phyloP scores from a whole-genome alignment of 2,888 invertebrate genomes.

The Lasioglossum calceatum region DNA sequence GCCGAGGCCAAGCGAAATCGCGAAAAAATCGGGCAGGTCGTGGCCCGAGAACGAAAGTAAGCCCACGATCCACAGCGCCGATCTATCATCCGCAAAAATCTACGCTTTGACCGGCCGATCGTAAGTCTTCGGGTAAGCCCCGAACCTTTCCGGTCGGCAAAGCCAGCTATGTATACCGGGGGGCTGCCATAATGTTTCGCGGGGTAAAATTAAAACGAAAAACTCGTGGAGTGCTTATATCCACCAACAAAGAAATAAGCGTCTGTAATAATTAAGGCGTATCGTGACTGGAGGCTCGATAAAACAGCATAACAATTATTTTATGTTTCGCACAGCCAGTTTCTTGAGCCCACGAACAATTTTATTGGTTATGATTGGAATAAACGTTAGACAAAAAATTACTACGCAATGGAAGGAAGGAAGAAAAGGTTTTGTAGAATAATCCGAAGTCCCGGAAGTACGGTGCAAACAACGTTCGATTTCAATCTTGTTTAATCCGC shows the following conservation, averaged over 20 bases:
- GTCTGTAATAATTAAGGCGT: too few species aligned
- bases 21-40: conserved; percentile 2
- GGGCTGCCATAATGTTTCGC: neutral
- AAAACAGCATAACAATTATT: too few species aligned
- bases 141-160: neutral
- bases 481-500: neutral
- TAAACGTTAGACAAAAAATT: too few species aligned
- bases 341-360: too few species aligned
- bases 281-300: too few species aligned
- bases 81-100: conserved; percentile 20
- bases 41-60: conserved; percentile 5
- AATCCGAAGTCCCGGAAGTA: too few species aligned
- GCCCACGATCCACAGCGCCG: neutral
- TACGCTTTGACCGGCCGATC: conserved; percentile 21
- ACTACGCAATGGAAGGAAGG: too few species aligned
- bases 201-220: neutral
- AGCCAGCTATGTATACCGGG: neutral
- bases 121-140: conserved; percentile 22
- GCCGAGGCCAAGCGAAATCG: neutral
- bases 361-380: too few species aligned
- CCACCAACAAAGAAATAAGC: too few species aligned
- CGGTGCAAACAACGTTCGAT: too few species aligned
- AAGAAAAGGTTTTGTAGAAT: too few species aligned
- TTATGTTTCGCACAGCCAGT: too few species aligned
- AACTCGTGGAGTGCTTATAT: neutral